Base-by-base conservation (phyloP, 2,113 vertebrate species). In the Pseudopodoces humilis region DNA sequence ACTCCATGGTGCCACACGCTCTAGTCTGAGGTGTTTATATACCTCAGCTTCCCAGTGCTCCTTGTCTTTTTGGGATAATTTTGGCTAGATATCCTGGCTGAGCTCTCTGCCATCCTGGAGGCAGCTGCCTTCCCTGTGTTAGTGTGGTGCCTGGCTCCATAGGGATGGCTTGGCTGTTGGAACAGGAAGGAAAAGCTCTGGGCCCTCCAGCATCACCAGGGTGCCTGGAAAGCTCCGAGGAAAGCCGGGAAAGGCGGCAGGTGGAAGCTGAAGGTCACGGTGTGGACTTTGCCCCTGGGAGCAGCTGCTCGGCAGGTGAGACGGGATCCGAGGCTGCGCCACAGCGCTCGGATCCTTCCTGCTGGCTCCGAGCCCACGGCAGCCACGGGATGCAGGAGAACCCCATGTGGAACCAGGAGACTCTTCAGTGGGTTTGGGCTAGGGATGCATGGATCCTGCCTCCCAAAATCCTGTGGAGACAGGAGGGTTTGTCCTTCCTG, bases 1-100 rank as follows among this genome's bases (percentile, higher is more conserved):
- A 0, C 33, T 67, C 62, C 39, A 5, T 0, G 6, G 47, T 55
- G n/a, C 58, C 52, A 12, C 11, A 1, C 0, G 1, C 15, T n/a
- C 39, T 31, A 4, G 0, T 22, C 2, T 1, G 13, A 25, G 44
- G 13, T 11, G 23, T 47, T 83, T 27, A 2, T 7, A 11, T 3
- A 4, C 15, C 55, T 41, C 11, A 4, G 19, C 16, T 62, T 47
- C 41, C 22, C 30, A 25, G 1, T 0, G 3, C 13, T 64, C 33
- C 31, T 19, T 6, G 15, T 28, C 31, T n/a, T 37, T 89, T 53
- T 1, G 39, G 69, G 88, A 58, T 5, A 6, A 58, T 53, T 82
- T 39, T 33, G 52, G 59, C 35, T 43, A 3, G 8, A 64, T 83
- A 59, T 7, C 19, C 53, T 9, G 60, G 41, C 25, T 4, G 39